Evolutionary conservation across 2,797 vertebrate genomes (phyloP).

Genomic region (Sebastes vulpes): DNA sequence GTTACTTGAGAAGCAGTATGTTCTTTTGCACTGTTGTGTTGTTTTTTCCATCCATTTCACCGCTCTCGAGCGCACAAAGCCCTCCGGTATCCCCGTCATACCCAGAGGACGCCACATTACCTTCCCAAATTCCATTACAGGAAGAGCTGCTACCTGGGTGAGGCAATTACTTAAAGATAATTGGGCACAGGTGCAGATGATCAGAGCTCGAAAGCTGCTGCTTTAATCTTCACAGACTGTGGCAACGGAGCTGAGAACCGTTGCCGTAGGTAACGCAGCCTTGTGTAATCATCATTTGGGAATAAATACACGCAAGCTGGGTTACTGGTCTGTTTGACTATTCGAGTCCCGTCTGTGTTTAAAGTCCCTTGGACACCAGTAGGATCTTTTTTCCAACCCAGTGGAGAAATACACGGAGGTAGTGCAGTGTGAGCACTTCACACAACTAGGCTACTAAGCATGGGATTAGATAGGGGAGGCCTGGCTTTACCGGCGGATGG

Average conservation of each 20-base stretch:
- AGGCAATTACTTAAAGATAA: constrained; percentile 81
- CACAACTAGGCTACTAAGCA: constrained; percentile 75
- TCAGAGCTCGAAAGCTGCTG: constrained; percentile 71
- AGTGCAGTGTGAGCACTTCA: constrained; percentile 82
- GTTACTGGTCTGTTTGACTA: constrained; percentile 5
- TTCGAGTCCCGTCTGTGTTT: background rate
- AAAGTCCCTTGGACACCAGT: constrained; percentile 42
- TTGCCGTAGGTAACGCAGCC: constrained; percentile 34
- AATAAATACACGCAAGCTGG: constrained; percentile 32
- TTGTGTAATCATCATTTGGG: constrained; percentile 32
- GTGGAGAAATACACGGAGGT: constrained; percentile 69
- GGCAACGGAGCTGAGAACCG: constrained; percentile 8
- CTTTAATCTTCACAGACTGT: constrained; percentile 64
- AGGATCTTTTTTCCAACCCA: constrained; percentile 71
- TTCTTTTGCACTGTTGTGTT: constrained; percentile 11
- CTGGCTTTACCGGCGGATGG: constrained; percentile 76
- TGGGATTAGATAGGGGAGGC: constrained; percentile 76
- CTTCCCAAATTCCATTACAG: constrained; percentile 74
- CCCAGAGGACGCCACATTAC: constrained; percentile 64
- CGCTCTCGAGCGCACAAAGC: constrained; percentile 34
- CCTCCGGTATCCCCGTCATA: constrained; percentile 15
- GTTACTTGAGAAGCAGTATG: background rate
- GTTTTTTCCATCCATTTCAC: constrained; percentile 17
- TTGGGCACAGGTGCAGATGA: constrained; percentile 83
- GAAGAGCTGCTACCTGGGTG: constrained; percentile 64